Evolutionary conservation across 2,113 vertebrate species (phyloP).

Genomic region (Channa maculata): DNA sequence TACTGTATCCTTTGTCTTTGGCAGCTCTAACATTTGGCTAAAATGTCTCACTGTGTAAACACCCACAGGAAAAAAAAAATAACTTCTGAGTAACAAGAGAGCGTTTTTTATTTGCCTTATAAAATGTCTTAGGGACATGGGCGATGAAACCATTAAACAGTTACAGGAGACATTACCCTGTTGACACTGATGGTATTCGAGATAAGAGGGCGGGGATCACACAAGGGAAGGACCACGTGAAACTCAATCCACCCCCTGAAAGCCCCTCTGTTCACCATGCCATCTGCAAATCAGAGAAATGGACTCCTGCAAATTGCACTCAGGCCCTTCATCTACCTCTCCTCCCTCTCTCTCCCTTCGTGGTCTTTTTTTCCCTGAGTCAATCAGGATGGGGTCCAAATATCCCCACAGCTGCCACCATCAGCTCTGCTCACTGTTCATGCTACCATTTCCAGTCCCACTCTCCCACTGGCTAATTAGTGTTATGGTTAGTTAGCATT

Average conservation of each 20-base stretch:
- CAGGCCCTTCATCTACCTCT: slow-evolving; percentile 25
- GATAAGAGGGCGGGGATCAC: slow-evolving; percentile 56
- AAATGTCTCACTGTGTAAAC: slow-evolving; percentile 31
- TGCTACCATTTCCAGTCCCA: slow-evolving; percentile 69
- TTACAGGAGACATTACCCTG: slow-evolving; percentile 59
- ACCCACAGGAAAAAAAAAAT: slow-evolving; percentile 47
- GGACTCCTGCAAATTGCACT: slow-evolving; percentile 56
- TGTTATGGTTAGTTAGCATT: slow-evolving; percentile 83
- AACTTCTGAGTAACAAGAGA: slow-evolving; percentile 61
- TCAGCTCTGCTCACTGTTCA: slow-evolving; percentile 50
- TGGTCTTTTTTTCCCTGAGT: slow-evolving; percentile 53
- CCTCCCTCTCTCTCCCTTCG: slow-evolving; percentile 17
- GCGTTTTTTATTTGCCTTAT: slow-evolving; percentile 73
- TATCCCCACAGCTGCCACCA: slow-evolving; percentile 61
- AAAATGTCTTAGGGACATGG: slow-evolving; percentile 66
- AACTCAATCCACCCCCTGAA: slow-evolving; percentile 62
- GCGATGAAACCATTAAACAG: slow-evolving; percentile 75
- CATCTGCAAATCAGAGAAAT: slow-evolving; percentile 19
- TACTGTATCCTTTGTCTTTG: slow-evolving; percentile 52
- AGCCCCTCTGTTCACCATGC: slow-evolving; percentile 51
- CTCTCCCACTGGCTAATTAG: slow-evolving; percentile 79
- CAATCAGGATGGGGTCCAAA: slow-evolving; percentile 76
- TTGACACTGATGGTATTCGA: slow-evolving; percentile 68
- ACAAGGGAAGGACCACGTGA: slow-evolving; percentile 43
- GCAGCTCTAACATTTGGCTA: slow-evolving; percentile 43